phyloP scores from a whole-genome alignment of 2,888 invertebrate species.

The Meiosimyza decipiens region DNA sequence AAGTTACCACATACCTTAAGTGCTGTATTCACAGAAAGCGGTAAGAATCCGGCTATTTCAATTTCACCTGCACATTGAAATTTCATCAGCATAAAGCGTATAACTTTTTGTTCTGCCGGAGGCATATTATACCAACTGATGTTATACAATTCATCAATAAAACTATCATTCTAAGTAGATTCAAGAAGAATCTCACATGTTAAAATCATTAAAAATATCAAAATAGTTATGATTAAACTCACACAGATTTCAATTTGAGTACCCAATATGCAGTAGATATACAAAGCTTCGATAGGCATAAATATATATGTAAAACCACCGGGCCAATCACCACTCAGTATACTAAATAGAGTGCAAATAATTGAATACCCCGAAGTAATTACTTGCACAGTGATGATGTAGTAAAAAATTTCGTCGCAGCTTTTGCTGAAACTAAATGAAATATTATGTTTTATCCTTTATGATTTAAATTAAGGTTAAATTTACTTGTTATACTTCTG shows the following conservation, averaged over 20 bases:
- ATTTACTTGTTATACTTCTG: constrained; percentile 19
- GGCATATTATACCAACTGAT: constrained; percentile 47
- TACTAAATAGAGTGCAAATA: constrained; percentile 48
- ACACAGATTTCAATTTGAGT: constrained; percentile 50
- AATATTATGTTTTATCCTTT: neutral
- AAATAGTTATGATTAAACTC: constrained; percentile 30
- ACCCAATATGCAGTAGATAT: constrained; percentile 53
- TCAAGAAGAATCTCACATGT: too few species aligned
- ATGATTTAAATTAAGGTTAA: neutral
- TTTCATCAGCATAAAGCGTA: constrained; percentile 44
- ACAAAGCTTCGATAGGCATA: constrained; percentile 44
- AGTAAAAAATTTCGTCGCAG: constrained; percentile 47
- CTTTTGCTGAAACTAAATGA: constrained; percentile 42
- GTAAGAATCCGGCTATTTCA: constrained; percentile 44
- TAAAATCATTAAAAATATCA: neutral
- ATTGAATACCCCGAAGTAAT: constrained; percentile 44
- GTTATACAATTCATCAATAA: constrained; percentile 44
- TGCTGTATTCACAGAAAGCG: constrained; percentile 46
- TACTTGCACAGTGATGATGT: constrained; percentile 45
- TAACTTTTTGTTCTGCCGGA: constrained; percentile 40
- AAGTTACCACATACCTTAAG: constrained; percentile 37
- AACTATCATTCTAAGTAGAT: constrained; percentile 42
- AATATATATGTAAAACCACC: constrained; percentile 48
- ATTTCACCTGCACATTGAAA: constrained; percentile 42
- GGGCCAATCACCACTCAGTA: constrained; percentile 49